Evolutionary conservation across 2,797 vertebrate genomes (phyloP), one percentile per base, ranked within the genome.

Genomic region (Dicrostonyx torquatus): DNA sequence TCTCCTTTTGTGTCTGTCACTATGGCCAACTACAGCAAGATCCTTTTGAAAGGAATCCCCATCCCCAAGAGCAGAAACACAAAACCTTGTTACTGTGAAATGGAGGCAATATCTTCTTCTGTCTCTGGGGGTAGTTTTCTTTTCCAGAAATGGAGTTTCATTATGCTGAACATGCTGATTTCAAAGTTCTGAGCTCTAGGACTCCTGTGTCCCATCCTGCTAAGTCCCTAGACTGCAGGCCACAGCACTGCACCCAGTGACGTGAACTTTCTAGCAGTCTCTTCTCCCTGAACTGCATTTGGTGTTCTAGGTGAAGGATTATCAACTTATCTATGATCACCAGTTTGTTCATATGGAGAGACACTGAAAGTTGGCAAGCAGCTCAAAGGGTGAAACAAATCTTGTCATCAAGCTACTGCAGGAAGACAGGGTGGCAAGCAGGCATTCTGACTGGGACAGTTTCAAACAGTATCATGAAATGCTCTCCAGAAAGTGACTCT

Each of bases 401-500:
- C 58, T 75, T 14, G 5, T 34, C 22, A 34, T 31, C 24, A 10
- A 0, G 1, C 43, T 37, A 43, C 62, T 45, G 6, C 4, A 66
- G 48, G 48, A 60, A 77, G 31, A 43, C n/a, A 64, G 50, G 75
- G 6, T 13, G n/a, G 90, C 18, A 18, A 77, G 68, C 29, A 29
- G 40, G 14, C 22, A 9, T 48, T 40, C 58, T 79, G 15, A 31
- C 22, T 40, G 40, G 70, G 22, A 73, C 43, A 84, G 82, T 60
- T 89, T 73, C 78, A 73, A 40, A 62, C 0, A 43, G 11, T 12
- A 20, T 7, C 50, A 37, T 45, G 31, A 13, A 88, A 93, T 15
- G n/a, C 70, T 83, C 60, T 93, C 72, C 43, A 79, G 62, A 93
- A 66, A 55, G 43, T 62, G n/a, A 22, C 37, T 77, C 53, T 64